phyloP scores from a whole-genome alignment of 2,797 vertebrate species.

The Parauchenoglanis punctatus region DNA sequence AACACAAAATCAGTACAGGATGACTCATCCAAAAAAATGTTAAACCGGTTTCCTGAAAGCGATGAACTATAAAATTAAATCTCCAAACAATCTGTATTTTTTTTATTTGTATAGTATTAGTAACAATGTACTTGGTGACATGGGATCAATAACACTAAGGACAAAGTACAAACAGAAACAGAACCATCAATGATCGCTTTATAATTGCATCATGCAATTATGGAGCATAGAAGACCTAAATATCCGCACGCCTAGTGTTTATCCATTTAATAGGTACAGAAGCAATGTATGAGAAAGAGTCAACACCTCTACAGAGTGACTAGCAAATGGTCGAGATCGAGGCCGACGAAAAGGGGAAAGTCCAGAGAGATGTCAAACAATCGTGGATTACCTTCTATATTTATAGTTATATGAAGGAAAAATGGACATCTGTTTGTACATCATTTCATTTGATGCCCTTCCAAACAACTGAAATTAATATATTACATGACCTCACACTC shows the following conservation, averaged over 20 bases:
- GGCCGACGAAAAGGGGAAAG: constrained; percentile 43
- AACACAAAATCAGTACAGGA: neutral
- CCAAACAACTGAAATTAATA: constrained; percentile 1
- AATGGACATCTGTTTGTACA: neutral
- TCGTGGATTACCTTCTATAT: constrained; percentile 15
- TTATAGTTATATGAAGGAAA: constrained; percentile 12
- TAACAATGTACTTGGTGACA: neutral
- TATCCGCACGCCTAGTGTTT: neutral
- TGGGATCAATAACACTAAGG: neutral
- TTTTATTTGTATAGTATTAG: neutral
- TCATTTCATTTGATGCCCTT: neutral
- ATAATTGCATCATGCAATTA: neutral
- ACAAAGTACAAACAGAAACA: neutral
- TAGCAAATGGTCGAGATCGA: constrained; percentile 5
- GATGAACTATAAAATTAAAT: neutral
- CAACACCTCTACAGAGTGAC: constrained; percentile 31
- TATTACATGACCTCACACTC: neutral
- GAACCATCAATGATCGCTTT: neutral
- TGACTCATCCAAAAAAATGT: neutral
- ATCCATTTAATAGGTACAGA: neutral
- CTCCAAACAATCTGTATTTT: neutral
- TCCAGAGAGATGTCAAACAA: constrained; percentile 21
- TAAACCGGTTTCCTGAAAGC: neutral
- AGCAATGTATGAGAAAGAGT: neutral
- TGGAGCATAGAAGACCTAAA: neutral